Conservation (phyloP, 2,113 vertebrate genomes). For the Cariama cristata region DNA sequence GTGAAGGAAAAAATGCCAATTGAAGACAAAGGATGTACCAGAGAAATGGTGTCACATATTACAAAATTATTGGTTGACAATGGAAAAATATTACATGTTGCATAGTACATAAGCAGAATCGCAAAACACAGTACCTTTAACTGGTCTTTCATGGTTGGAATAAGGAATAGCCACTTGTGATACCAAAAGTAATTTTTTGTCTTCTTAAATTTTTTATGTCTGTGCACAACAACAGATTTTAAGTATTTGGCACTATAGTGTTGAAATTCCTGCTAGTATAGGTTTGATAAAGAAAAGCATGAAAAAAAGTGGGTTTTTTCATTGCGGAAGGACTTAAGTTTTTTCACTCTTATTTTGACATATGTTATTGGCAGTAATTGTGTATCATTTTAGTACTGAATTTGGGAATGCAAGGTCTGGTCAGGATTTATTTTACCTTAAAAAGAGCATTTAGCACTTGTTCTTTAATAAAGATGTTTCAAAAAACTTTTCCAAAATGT, state of each 20-base stretch:
- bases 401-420: neutral
- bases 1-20: neutral
- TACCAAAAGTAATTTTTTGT: neutral
- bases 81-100: neutral
- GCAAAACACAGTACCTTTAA: neutral
- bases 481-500: neutral
- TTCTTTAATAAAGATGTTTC: neutral
- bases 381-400: neutral
- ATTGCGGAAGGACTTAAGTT: neutral
- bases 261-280: neutral
- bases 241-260: accelerated
- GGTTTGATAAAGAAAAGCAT: neutral
- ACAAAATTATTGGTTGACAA: neutral
- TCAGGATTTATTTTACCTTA: neutral
- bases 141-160: neutral
- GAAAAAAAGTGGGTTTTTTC: neutral
- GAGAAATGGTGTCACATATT: neutral
- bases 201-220: neutral
- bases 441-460: neutral
- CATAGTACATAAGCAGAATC: neutral
- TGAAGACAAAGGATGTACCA: neutral
- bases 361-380: neutral
- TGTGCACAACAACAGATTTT: neutral
- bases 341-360: neutral
- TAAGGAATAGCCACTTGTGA: neutral